A percentile compares a stretch with the other conserved stretches of the same genome.
These are phyloP conservation scores for Eristalis arbustorum DNA, from an alignment of 2,888 invertebrate genomes.

Conservation along the genomic window DNA sequence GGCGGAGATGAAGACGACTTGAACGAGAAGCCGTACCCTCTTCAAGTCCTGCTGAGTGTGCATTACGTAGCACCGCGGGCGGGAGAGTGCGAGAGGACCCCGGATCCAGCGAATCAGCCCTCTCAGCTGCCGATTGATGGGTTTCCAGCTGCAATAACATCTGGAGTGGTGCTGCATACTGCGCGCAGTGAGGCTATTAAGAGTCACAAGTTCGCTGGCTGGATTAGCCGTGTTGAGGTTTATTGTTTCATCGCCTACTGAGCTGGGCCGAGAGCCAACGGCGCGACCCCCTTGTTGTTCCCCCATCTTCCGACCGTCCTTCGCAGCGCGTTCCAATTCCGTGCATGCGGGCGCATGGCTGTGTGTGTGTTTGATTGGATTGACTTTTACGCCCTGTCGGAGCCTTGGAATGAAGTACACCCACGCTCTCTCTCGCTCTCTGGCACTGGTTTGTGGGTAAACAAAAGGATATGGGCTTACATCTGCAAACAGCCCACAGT, in stretches of 20 bases:
- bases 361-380: constrained; percentile 23
- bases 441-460: constrained; percentile 18
- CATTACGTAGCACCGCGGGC: neutral
- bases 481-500: constrained; percentile 18
- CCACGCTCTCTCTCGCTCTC: neutral
- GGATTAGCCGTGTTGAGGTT: constrained; percentile 16
- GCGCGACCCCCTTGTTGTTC: neutral
- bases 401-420: constrained; percentile 46
- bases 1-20: neutral
- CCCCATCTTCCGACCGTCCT: neutral
- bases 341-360: neutral
- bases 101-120: neutral
- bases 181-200: neutral
- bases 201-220: constrained; percentile 22
- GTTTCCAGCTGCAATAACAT: constrained; percentile 60
- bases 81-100: neutral
- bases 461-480: constrained; percentile 55
- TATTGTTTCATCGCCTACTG: neutral
- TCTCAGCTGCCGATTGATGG: constrained; percentile 49
- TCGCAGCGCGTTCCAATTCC: neutral
- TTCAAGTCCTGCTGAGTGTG: constrained; percentile 14
- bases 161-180: constrained; percentile 8
- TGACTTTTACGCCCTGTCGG: constrained; percentile 40
- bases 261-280: neutral
- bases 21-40: neutral